A percentile compares a stretch with the other conserved stretches of the same genome.
Evolutionary conservation across 2,888 invertebrate genomes (phyloP).

Genomic region (Morpho helenor): DNA sequence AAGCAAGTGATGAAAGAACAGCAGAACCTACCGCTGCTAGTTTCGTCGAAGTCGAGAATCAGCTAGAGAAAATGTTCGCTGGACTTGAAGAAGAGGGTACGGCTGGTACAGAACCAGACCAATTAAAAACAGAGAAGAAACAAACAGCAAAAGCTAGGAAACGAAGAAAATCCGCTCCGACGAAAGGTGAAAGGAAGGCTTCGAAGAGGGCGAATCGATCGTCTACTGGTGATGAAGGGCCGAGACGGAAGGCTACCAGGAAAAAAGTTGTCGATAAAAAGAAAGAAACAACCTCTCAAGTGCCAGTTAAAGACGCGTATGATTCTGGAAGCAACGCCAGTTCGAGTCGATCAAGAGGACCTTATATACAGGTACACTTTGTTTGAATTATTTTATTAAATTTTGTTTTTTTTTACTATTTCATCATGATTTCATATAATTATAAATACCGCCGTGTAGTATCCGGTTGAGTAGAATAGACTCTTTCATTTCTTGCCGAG

Average conservation of each 20-base stretch:
- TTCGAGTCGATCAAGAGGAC: constrained; percentile 84
- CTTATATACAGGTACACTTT: constrained; percentile 83
- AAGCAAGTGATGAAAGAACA: constrained; percentile 43
- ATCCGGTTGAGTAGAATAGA: too few species aligned
- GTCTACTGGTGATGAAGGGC: constrained; percentile 37
- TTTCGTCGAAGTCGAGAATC: constrained; percentile 89
- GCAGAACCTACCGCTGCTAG: constrained; percentile 57
- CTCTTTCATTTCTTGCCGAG: too few species aligned
- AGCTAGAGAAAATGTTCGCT: constrained; percentile 92
- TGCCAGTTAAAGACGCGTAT: constrained; percentile 69
- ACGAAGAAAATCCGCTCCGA: constrained; percentile 41
- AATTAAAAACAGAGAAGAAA: constrained; percentile 37
- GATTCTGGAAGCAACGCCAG: constrained; percentile 85
- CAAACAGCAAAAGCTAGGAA: constrained; percentile 41
- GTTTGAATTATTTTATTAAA: too few species aligned
- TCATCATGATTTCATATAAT: too few species aligned
- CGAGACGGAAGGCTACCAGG: constrained; percentile 59
- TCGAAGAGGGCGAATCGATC: constrained; percentile 44
- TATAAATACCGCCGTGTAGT: too few species aligned
- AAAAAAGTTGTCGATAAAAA: constrained; percentile 54
- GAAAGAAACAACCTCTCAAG: constrained; percentile 35
- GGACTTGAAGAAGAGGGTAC: constrained; percentile 78
- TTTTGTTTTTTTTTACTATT: too few species aligned
- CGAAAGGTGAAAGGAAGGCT: constrained; percentile 40
- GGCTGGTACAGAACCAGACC: constrained; percentile 18